Percentiles rank a stretch among this genome's conserved stretches.
Conservation (phyloP, 2,888 invertebrate species). For the Tineola bisselliella region DNA sequence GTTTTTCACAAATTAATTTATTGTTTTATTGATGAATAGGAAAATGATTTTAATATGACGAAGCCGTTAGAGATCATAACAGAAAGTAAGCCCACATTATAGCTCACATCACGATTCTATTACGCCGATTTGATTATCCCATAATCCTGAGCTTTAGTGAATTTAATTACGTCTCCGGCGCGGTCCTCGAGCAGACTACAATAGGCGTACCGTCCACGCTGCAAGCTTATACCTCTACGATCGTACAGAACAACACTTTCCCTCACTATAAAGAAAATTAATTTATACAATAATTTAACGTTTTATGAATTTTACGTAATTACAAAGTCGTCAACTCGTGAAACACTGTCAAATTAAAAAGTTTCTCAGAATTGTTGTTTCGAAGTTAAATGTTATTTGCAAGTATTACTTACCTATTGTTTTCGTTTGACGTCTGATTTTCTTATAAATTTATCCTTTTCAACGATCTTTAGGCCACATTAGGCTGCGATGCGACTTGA, state of each 20-base stretch:
- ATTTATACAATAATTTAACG: not conserved
- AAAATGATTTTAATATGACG: too few species aligned
- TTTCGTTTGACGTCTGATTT: not conserved
- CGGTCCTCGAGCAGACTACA: not conserved
- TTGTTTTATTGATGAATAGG: too few species aligned
- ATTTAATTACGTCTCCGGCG: conserved; percentile 1
- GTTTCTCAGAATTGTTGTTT: not conserved
- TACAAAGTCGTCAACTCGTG: not conserved
- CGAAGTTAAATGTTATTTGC: not conserved
- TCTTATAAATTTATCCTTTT: not conserved
- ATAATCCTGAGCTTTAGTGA: not conserved
- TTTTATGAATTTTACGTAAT: not conserved
- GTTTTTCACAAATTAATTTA: too few species aligned
- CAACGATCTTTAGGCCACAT: not conserved
- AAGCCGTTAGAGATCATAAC: not conserved
- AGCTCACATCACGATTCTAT: not conserved
- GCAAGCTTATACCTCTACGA: not conserved
- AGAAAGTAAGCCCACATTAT: not conserved
- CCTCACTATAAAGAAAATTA: not conserved
- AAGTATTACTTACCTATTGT: not conserved
- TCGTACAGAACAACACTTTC: not conserved
- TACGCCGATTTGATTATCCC: not conserved
- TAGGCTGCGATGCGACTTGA: too few species aligned
- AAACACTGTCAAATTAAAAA: not conserved
- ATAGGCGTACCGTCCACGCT: not conserved